Conservation (phyloP, 2,888 invertebrate species). For the Pseudeuparius sepicola region DNA sequence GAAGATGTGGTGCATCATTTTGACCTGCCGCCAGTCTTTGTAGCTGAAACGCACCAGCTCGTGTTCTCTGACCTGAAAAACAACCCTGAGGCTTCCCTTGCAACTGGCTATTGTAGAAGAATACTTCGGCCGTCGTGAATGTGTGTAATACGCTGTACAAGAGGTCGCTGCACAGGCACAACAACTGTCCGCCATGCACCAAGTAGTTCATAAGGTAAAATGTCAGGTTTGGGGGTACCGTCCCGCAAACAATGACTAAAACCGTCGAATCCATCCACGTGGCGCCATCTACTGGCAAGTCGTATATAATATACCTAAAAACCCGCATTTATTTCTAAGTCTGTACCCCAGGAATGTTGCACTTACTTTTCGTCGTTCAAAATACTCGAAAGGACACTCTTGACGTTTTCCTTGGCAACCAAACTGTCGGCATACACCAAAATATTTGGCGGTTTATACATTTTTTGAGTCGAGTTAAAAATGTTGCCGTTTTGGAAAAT, state of each 20-base stretch:
- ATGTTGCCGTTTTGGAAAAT: too few relatives aligned
- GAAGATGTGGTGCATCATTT: slow-evolving; percentile 81
- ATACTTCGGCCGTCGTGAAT: slow-evolving; percentile 76
- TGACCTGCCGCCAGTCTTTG: slow-evolving; percentile 72
- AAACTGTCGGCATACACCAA: slow-evolving; percentile 72
- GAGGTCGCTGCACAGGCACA: slow-evolving; percentile 73
- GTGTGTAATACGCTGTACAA: slow-evolving; percentile 67
- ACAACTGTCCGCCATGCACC: slow-evolving; percentile 60
- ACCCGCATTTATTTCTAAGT: slow-evolving; percentile 18
- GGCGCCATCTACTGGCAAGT: slow-evolving; percentile 38
- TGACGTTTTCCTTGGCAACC: slow-evolving; percentile 63
- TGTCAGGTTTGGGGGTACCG: slow-evolving; percentile 55
- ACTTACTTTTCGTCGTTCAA: slow-evolving; percentile 61
- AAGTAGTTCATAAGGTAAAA: slow-evolving; percentile 61
- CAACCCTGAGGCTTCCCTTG: too few relatives aligned
- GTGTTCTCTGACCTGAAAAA: slow-evolving; percentile 60
- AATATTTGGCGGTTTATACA: slow-evolving; percentile 64
- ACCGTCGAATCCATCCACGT: slow-evolving; percentile 34
- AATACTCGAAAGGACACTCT: slow-evolving; percentile 55
- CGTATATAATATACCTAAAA: slow-evolving; percentile 53
- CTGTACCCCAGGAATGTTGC: too few relatives aligned
- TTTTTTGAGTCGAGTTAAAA: background rate
- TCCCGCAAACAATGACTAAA: slow-evolving; percentile 69
- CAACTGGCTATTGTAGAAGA: slow-evolving; percentile 1
- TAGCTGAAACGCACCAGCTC: slow-evolving; percentile 77